Evolutionary conservation across 2,113 vertebrate genomes (phyloP).

Genomic region (Suncus etruscus): DNA sequence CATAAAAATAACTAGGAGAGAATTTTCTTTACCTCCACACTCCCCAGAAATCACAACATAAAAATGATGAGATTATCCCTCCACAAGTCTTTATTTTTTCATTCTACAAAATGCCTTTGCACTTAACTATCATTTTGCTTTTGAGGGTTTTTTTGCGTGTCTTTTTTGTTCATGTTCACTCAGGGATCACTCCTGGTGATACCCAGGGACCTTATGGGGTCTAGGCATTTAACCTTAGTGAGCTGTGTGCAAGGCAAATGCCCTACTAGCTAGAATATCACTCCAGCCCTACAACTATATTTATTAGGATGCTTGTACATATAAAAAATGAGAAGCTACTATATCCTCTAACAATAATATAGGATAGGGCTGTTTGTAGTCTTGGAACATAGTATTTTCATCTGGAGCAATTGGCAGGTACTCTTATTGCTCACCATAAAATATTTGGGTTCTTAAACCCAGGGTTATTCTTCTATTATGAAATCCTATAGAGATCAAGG

Average conservation of each 20-base stretch:
- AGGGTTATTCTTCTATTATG: neutral
- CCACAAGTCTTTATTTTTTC: too few species aligned
- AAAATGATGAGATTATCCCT: too few species aligned
- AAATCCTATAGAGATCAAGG: neutral
- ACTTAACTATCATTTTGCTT: too few species aligned
- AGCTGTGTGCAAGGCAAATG: too few species aligned
- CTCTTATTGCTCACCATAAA: neutral
- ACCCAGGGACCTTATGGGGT: too few species aligned
- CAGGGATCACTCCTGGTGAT: too few species aligned
- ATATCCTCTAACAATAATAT: neutral
- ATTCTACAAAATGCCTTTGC: too few species aligned
- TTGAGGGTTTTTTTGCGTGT: too few species aligned
- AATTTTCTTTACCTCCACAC: neutral
- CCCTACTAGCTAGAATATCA: too few species aligned
- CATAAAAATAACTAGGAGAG: neutral
- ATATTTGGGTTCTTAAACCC: neutral
- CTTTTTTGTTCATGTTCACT: too few species aligned
- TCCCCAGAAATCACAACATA: neutral
- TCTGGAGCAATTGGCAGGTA: neutral
- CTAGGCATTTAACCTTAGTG: too few species aligned
- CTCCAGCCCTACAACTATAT: neutral
- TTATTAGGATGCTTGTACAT: conserved; percentile 28
- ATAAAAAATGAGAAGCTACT: neutral
- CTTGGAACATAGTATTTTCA: neutral
- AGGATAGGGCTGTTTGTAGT: neutral